Percentiles rank a stretch among this genome's conserved stretches.
phyloP scores from a whole-genome alignment of 2,113 vertebrate species.

The Prunella fulvescens region DNA sequence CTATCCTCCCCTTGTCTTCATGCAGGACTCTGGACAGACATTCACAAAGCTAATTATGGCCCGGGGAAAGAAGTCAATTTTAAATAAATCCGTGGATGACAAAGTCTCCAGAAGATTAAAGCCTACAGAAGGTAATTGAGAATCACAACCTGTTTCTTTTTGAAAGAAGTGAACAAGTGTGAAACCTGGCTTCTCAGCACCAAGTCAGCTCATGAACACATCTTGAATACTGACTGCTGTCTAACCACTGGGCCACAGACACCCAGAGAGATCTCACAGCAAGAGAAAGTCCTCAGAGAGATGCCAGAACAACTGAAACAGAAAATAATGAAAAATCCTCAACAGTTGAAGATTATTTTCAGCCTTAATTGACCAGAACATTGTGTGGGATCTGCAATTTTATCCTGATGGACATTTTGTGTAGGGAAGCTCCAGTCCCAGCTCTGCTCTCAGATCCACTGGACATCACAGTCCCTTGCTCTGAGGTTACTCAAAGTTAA shows the following conservation, averaged over 20 bases:
- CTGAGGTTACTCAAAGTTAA: neutral
- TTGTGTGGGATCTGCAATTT: neutral
- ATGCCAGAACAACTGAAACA: neutral
- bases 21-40: neutral
- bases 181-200: neutral
- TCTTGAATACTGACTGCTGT: neutral
- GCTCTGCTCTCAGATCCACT: fast-evolving
- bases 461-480: fast-evolving
- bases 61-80: neutral
- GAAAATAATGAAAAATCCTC: neutral
- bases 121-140: neutral
- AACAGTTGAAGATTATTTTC: neutral
- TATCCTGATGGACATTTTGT: neutral
- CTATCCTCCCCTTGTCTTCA: neutral
- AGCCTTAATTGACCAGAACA: neutral
- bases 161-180: neutral
- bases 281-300: neutral
- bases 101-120: neutral
- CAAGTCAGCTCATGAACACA: neutral
- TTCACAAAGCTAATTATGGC: neutral
- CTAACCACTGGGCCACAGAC: neutral
- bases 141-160: neutral
- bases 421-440: neutral
- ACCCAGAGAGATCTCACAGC: neutral
- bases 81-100: neutral